phyloP scores from a whole-genome alignment of 2,113 vertebrate genomes.

The Carassius auratus region DNA sequence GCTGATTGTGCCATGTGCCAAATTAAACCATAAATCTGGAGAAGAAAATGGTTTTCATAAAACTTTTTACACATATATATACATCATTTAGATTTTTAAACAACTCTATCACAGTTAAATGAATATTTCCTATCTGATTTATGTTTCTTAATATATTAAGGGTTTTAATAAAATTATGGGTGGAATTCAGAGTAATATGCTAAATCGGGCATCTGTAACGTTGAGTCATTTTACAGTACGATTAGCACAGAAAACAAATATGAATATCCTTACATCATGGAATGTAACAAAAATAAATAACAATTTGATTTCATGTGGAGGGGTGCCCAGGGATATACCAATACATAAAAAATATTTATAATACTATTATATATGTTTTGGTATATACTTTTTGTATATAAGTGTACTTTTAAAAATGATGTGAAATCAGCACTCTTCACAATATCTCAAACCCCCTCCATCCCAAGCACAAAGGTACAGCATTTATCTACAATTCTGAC shows the following conservation, averaged over 20 bases:
- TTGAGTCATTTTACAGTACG: neutral
- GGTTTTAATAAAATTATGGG: conserved; percentile 27
- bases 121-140: conserved; percentile 14
- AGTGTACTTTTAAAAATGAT: no score
- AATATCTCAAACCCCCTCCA: conserved; percentile 1
- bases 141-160: conserved; percentile 8
- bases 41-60: conserved; percentile 75
- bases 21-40: conserved; percentile 82
- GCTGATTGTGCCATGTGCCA: conserved; percentile 87
- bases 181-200: neutral
- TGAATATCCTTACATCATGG: neutral
- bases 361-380: no score
- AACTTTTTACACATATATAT: conserved; percentile 60
- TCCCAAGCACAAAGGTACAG: neutral
- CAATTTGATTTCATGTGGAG: no score
- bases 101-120: conserved; percentile 15
- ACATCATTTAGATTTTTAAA: conserved; percentile 57
- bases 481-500: neutral
- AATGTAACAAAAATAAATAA: no score
- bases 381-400: no score
- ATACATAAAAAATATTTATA: no score
- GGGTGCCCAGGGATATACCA: no score
- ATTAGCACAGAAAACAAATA: neutral
- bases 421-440: neutral
- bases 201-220: neutral